phyloP scores from a whole-genome alignment of 2,888 invertebrate genomes.

The Erpobdella octoculata region DNA sequence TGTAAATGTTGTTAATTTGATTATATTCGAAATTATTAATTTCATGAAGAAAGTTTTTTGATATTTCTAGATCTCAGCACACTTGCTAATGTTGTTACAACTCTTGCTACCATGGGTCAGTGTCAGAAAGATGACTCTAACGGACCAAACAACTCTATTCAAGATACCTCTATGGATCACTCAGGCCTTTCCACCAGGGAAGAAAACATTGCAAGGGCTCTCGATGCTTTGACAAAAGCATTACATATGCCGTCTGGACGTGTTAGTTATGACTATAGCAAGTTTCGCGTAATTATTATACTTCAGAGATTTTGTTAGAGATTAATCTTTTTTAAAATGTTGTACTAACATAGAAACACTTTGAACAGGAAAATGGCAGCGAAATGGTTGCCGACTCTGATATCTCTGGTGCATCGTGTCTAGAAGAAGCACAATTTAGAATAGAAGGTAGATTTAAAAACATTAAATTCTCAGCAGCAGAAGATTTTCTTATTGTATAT shows the following conservation, averaged over 20 bases:
- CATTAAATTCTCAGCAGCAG: too few relatives aligned
- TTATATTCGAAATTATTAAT: neutral
- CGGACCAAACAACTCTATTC: neutral
- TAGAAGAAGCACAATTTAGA: neutral
- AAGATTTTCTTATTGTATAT: too few relatives aligned
- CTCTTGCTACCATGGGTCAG: conserved; percentile 52
- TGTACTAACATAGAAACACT: neutral
- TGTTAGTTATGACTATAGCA: too few relatives aligned
- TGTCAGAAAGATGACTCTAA: conserved; percentile 35
- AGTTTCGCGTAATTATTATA: too few relatives aligned
- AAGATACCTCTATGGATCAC: conserved; percentile 37
- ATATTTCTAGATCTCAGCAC: conserved; percentile 52
- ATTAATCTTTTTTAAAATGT: neutral
- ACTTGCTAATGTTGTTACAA: conserved; percentile 55
- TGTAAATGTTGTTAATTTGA: too few relatives aligned
- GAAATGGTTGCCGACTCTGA: neutral
- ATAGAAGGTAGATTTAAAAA: neutral
- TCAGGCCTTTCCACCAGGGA: neutral
- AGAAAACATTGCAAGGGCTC: conserved; percentile 63
- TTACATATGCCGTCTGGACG: conserved; percentile 38
- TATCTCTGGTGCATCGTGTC: neutral
- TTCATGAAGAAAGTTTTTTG: neutral
- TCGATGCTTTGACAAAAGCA: conserved; percentile 64
- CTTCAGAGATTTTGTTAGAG: too few relatives aligned
- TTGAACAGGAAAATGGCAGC: neutral